phyloP scores from a whole-genome alignment of 2,113 vertebrate genomes.

The Noctilio leporinus region DNA sequence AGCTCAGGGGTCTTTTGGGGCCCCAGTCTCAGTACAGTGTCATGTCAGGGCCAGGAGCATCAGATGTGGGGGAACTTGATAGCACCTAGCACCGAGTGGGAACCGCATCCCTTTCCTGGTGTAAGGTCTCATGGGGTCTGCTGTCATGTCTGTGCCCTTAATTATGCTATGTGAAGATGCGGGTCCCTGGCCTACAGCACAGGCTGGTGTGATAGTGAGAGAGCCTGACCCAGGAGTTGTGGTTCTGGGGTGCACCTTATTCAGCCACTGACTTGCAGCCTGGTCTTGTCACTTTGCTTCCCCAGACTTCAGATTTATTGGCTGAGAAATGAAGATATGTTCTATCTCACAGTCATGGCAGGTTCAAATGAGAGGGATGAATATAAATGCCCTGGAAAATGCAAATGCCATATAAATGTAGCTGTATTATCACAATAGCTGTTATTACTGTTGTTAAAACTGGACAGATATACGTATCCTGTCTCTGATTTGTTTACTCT shows the following conservation, averaged over 20 bases:
- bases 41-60: neutral
- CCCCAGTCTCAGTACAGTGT: neutral
- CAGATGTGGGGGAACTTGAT: neutral
- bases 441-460: neutral
- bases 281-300: neutral
- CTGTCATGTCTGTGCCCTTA: neutral
- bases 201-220: neutral
- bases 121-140: fast-evolving
- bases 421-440: neutral
- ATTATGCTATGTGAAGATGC: neutral
- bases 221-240: neutral
- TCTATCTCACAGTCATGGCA: neutral
- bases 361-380: neutral
- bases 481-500: neutral
- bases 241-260: neutral
- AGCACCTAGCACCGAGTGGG: too few relatives aligned
- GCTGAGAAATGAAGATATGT: neutral
- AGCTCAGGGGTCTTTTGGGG: neutral
- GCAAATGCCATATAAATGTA: neutral
- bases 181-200: neutral
- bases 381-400: neutral
- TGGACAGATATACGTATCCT: neutral
- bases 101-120: fast-evolving
- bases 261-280: neutral
- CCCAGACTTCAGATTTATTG: neutral